phyloP scores from a whole-genome alignment of 2,113 vertebrate genomes.

The Xenopus borealis region DNA sequence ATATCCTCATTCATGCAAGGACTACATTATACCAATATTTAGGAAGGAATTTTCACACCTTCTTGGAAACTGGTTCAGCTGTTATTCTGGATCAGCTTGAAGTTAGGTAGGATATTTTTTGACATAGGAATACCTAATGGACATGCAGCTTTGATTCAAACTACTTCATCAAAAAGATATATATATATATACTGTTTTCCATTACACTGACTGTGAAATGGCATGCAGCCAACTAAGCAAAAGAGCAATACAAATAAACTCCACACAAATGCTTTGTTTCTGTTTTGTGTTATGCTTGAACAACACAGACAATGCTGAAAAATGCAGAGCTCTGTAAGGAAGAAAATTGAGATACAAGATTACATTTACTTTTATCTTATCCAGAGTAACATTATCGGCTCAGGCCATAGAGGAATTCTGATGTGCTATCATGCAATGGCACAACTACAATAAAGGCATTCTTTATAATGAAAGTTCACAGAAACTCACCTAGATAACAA shows the following conservation, averaged over 20 bases:
- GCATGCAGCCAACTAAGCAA: conserved; percentile 2
- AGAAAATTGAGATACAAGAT: conserved; percentile 55
- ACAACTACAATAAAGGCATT: conserved; percentile 56
- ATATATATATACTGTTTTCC: background rate
- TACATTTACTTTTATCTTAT: conserved; percentile 62
- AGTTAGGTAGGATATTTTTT: too few species aligned
- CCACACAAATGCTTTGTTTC: conserved; percentile 14
- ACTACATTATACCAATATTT: too few species aligned
- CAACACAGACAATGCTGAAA: conserved; percentile 49
- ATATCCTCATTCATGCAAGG: too few species aligned
- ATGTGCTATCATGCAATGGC: conserved; percentile 56
- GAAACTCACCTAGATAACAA: conserved; percentile 61
- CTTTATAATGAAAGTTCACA: conserved; percentile 53
- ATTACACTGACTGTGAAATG: background rate
- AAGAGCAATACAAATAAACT: background rate
- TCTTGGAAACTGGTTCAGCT: too few species aligned
- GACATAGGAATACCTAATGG: too few species aligned
- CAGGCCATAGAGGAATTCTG: conserved; percentile 53
- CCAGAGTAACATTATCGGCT: conserved; percentile 58
- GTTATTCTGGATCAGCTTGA: too few species aligned
- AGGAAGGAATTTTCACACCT: too few species aligned
- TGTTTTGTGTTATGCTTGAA: conserved; percentile 23
- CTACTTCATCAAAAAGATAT: too few species aligned
- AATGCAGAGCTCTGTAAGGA: conserved; percentile 55
- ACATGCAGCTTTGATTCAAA: too few species aligned